Base-by-base conservation (phyloP, 2,113 vertebrate species). In the Ascaphus truei region DNA sequence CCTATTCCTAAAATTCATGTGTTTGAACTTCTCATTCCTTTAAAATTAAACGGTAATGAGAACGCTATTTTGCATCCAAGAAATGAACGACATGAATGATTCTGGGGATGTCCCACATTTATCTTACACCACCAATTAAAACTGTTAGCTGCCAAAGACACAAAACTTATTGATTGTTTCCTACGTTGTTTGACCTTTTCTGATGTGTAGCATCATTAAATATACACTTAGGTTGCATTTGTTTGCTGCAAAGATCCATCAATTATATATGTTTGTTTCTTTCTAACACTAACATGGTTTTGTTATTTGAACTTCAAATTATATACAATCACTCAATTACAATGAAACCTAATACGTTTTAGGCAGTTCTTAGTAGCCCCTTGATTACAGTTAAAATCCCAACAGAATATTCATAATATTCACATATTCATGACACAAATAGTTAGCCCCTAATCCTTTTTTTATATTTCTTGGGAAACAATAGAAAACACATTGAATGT, bases 181-280 rank as follows among this genome's bases (percentile, higher is more conserved):
- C n/a, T n/a, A n/a, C n/a, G n/a, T n/a, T n/a, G n/a, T 7, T 18
- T 69, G 56, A 60, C 66, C 66, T 60, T 60, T 69, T 16, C 22
- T 26, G 4, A 16, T 45, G 56, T 34, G 47, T 30, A 13, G 23
- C 27, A 25, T 34, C 56, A 69, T 51, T 50, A 69, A 39, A 51
- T 26, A 69, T 30, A 30, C 33, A 48, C 65, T 60, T 47, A 68
- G 45, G 55, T 31, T 29, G 45, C 56, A 51, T 50, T 69, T 60
- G 31, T 16, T 30, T 27, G 9, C 11, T 39, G 18, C 45, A 29
- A 33, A 15, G 18, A 1, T 18, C 16, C 30, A 60, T 69, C 56
- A 50, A 52, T 69, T 69, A 20, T 23, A 51, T 51, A n/a, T 52
- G 30, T 48, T 37, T 59, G 1, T 29, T 45, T 61, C 36, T 53